Base-by-base conservation (phyloP, 2,797 vertebrate species). In the Xenops minutus region DNA sequence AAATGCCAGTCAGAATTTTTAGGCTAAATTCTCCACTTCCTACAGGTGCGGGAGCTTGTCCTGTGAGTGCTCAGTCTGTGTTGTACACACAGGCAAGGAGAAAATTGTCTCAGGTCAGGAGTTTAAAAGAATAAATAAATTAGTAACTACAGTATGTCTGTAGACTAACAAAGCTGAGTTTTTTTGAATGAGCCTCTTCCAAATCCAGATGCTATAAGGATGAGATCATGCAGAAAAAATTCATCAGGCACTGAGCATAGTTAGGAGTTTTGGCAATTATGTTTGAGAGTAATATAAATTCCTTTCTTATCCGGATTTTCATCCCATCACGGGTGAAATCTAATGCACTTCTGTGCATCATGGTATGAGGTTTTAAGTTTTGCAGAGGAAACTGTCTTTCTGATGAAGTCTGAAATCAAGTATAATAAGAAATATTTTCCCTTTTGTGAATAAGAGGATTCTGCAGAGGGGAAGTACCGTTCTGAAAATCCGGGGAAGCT, bases 1-100 rank as follows among this genome's bases (percentile, higher is more conserved):
- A 74, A 92, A 95, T 78, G 80, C 82, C 87, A 91, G 77, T 80
- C 89, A 95, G 74, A 88, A 82, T 91, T 94, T 97, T 92, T 93
- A 92, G 89, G 71, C 48, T 79, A 76, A 89, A 89, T 94, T 95
- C 71, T 74, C 30, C 10, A 13, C 73, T 93, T 94, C 46, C n/a
- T 93, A 80, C 66, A 90, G 92, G 80, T 96, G 82, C 77, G 82
- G 56, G 59, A 92, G 62, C 52, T 75, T 43, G 32, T 75, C 43
- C 77, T 12, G 2, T 63, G 73, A 78, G 55, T 1, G 1, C 58
- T 58, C 23, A 14, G 69, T 37, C 62, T 67, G 21, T 52, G 29
- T 67, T 74, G 54, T 24, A 30, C 29, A 24, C 17, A 22, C 15
- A 56, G 46, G 34, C 55, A 36, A 69, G 54, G 36, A 30, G 69